These are phyloP conservation scores for Cepaea hortensis DNA, from an alignment of 2,888 invertebrate genomes.

Conservation along the genomic window DNA sequence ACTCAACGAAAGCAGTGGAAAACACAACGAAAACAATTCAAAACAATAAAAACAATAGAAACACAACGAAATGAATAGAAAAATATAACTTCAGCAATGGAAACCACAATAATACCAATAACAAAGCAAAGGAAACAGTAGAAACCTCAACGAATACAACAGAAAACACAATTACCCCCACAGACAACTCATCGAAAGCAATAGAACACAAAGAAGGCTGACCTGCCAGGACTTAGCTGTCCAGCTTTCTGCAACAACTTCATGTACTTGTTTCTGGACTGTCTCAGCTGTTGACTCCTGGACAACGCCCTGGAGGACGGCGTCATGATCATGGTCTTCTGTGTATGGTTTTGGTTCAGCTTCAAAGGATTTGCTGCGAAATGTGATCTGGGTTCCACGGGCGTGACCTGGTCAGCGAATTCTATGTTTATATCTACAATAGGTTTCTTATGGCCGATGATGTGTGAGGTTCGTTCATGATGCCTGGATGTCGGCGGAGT, in stretches of 20 bases:
- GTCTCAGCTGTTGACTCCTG: slow-evolving; percentile 52
- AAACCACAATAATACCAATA: background rate
- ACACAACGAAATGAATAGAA: background rate
- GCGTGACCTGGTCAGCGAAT: slow-evolving; percentile 42
- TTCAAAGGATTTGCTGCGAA: slow-evolving; percentile 39
- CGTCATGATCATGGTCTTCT: slow-evolving; percentile 45
- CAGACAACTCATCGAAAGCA: too few relatives aligned
- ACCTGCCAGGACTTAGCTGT: slow-evolving; percentile 45
- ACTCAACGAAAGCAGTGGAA: background rate
- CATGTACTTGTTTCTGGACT: slow-evolving; percentile 53
- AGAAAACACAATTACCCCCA: background rate
- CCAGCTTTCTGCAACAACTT: slow-evolving; percentile 45
- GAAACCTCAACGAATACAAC: background rate
- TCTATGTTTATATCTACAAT: slow-evolving; percentile 46
- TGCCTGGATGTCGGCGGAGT: background rate
- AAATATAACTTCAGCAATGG: background rate
- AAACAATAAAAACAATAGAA: background rate
- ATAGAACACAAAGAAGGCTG: background rate
- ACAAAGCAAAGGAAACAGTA: background rate
- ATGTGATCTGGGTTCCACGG: slow-evolving; percentile 27
- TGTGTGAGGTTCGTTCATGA: background rate
- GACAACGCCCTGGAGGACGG: slow-evolving; percentile 49
- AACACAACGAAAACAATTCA: background rate
- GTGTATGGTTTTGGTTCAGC: slow-evolving; percentile 27
- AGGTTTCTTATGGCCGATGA: background rate